phyloP scores from a whole-genome alignment of 1,140 invertebrate genomes.

The Eriocheir sinensis region DNA sequence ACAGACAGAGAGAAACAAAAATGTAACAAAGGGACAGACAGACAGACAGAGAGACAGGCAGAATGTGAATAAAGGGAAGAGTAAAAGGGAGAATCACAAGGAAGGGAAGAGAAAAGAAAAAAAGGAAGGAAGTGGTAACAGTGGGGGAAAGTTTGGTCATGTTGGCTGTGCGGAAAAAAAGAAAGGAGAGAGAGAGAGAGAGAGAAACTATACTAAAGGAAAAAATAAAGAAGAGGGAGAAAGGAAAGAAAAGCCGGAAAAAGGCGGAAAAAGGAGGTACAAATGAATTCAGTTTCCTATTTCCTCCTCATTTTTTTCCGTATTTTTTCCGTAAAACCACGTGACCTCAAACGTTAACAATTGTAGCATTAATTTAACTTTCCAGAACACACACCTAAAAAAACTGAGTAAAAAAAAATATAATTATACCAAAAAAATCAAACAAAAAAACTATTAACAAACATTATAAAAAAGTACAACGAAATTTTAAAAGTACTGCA shows the following conservation, averaged over 20 bases:
- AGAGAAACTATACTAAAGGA: neutral
- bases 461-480: no score
- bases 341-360: no score
- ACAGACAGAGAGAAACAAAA: neutral
- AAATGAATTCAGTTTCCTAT: neutral
- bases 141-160: neutral
- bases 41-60: neutral
- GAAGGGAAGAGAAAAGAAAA: neutral
- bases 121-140: neutral
- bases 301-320: no score
- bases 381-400: no score
- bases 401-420: neutral
- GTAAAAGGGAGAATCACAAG: neutral
- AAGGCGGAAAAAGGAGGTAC: neutral
- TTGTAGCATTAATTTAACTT: no score
- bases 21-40: neutral
- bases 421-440: neutral
- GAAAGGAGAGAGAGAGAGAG: neutral
- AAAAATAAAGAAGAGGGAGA: neutral
- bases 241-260: neutral
- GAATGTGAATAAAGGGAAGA: neutral
- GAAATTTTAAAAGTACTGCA: no score
- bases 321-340: no score
- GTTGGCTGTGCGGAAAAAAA: neutral
- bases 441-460: neutral